These are phyloP conservation scores for Alauda arvensis DNA, from an alignment of 2,797 vertebrate genomes.

Conservation along the genomic window DNA sequence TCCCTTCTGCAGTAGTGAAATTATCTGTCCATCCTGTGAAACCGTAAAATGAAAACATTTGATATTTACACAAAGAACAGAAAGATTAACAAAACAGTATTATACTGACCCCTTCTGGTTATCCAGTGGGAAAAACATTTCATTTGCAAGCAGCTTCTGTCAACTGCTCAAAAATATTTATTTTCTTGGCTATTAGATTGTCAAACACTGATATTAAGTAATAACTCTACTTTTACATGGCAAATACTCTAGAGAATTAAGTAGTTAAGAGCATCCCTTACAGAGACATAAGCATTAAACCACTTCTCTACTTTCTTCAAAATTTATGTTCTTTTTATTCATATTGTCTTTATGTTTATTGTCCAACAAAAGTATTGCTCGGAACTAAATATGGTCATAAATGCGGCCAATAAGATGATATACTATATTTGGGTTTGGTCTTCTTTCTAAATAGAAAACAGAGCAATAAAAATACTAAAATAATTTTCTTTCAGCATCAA, in stretches of 20 bases:
- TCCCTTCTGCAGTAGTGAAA: background rate
- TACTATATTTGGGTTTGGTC: background rate
- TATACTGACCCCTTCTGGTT: background rate
- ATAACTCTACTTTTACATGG: background rate
- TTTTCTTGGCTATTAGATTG: background rate
- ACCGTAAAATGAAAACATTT: background rate
- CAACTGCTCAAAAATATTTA: background rate
- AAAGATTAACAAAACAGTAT: background rate
- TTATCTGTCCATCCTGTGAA: background rate
- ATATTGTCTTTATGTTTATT: background rate
- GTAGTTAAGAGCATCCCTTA: background rate
- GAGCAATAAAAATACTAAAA: background rate
- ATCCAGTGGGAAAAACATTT: background rate
- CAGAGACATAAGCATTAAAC: background rate
- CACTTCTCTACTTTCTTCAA: background rate
- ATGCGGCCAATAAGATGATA: background rate
- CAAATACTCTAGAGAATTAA: background rate
- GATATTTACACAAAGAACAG: background rate
- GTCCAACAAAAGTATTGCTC: background rate
- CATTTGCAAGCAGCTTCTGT: background rate
- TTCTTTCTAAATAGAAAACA: background rate
- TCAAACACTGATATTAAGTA: background rate
- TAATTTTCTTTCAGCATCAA: background rate
- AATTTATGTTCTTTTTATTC: background rate
- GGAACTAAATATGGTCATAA: background rate